phyloP scores from a whole-genome alignment of 1,140 invertebrate genomes.

The Trichogramma pretiosum region DNA sequence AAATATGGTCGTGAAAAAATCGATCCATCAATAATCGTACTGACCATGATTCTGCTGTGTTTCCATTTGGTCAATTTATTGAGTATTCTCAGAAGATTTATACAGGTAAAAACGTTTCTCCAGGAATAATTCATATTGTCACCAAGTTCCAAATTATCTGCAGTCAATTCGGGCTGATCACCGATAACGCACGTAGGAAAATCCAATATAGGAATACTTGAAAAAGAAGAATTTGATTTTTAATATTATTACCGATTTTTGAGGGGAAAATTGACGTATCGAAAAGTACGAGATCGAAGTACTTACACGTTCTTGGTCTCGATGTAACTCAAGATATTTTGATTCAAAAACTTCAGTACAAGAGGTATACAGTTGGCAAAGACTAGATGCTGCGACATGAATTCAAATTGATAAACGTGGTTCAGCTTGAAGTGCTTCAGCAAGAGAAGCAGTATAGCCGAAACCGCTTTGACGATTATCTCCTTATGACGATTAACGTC shows the following conservation, averaged over 20 bases:
- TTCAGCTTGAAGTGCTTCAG: slow-evolving; percentile 99
- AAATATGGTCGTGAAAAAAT: neutral
- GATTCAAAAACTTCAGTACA: slow-evolving; percentile 98
- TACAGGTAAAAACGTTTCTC: slow-evolving; percentile 97
- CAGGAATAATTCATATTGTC: slow-evolving; percentile 85
- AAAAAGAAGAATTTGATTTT: slow-evolving; percentile 25
- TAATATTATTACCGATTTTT: neutral
- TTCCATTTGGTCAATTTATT: slow-evolving; percentile 99
- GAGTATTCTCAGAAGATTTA: slow-evolving; percentile 91
- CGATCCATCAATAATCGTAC: slow-evolving; percentile 8
- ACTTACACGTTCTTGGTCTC: slow-evolving; percentile 83
- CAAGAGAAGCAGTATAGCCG: slow-evolving; percentile 83
- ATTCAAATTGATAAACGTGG: slow-evolving; percentile 99
- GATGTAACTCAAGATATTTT: slow-evolving; percentile 93
- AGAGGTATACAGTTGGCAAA: slow-evolving; percentile 99
- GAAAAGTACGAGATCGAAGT: neutral
- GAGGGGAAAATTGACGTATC: slow-evolving; percentile 4
- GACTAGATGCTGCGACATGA: slow-evolving; percentile 96
- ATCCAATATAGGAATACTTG: slow-evolving; percentile 82
- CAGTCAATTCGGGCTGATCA: slow-evolving; percentile 87
- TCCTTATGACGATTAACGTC: slow-evolving; percentile 98
- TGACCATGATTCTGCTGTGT: slow-evolving; percentile 94
- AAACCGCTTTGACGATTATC: slow-evolving; percentile 97
- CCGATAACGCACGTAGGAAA: slow-evolving; percentile 95
- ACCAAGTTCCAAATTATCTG: slow-evolving; percentile 86